Conservation (phyloP, 2,113 vertebrate genomes). For the Pyrgilauda ruficollis region DNA sequence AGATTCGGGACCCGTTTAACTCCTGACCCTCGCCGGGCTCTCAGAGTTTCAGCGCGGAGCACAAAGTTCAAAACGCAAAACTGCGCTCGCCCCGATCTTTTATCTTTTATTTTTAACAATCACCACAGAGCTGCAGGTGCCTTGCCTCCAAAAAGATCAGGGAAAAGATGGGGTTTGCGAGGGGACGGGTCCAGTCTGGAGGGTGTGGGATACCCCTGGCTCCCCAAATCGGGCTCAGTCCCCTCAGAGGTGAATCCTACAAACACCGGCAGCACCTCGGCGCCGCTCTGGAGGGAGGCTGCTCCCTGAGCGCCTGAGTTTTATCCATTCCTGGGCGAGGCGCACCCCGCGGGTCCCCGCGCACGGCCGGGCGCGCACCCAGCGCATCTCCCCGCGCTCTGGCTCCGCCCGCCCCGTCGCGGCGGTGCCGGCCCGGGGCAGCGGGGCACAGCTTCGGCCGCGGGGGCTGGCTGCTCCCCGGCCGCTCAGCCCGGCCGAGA, state of each 20-base stretch:
- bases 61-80: neutral
- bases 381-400: neutral
- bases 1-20: rapidly evolving
- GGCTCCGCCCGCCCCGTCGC: neutral
- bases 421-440: neutral
- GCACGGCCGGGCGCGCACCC: neutral
- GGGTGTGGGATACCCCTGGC: rapidly evolving
- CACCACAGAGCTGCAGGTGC: neutral
- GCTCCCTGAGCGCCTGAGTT: neutral
- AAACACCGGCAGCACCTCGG: neutral
- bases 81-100: neutral
- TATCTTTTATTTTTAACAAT: rapidly evolving
- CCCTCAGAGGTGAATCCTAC: neutral
- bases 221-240: neutral
- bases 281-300: neutral
- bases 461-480: neutral
- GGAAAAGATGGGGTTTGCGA: too few relatives aligned
- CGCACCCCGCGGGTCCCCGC: neutral
- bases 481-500: neutral
- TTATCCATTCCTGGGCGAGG: rapidly evolving
- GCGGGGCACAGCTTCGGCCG: rapidly evolving
- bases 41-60: too few relatives aligned
- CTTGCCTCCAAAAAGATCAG: neutral
- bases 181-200: neutral
- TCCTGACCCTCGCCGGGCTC: too few relatives aligned